Conservation (phyloP, 2,113 vertebrate genomes). For the Cyprinus carpio region DNA sequence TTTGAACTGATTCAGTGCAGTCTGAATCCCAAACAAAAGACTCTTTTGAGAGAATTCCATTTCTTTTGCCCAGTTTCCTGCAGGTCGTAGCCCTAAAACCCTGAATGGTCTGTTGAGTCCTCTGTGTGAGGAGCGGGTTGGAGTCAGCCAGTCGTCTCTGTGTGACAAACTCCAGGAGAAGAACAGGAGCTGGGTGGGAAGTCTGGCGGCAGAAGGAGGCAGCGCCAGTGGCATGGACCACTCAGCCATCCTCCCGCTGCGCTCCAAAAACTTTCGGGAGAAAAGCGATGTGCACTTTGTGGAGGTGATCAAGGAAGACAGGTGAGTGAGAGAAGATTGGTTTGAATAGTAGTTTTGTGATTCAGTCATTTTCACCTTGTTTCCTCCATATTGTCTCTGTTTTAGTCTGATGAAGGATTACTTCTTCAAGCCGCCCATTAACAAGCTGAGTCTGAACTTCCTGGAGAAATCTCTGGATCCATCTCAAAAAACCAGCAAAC, state of each 20-base stretch:
- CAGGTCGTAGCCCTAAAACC: constrained; percentile 79
- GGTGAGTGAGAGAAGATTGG: constrained; percentile 71
- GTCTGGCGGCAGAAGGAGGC: constrained; percentile 64
- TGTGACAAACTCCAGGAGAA: constrained; percentile 96
- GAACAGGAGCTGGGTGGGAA: constrained; percentile 63
- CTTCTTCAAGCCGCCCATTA: constrained; percentile 98
- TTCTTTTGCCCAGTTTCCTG: constrained; percentile 64
- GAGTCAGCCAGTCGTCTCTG: constrained; percentile 92
- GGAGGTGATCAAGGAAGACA: constrained; percentile 97
- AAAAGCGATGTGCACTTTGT: constrained; percentile 97
- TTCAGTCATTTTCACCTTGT: not conserved
- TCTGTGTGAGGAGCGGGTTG: constrained; percentile 83
- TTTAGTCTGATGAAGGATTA: constrained; percentile 97
- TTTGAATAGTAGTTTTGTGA: not conserved
- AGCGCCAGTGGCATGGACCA: constrained; percentile 81
- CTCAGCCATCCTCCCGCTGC: constrained; percentile 88
- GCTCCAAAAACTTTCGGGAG: constrained; percentile 91
- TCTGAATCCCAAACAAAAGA: not conserved
- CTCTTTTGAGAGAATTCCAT: not conserved
- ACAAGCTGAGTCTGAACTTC: constrained; percentile 96
- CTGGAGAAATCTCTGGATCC: constrained; percentile 87
- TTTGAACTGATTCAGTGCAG: not conserved
- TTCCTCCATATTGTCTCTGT: constrained; percentile 19
- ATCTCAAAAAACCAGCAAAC: constrained; percentile 89
- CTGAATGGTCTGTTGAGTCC: constrained; percentile 91